phyloP scores from a whole-genome alignment of 2,113 vertebrate species.

The Gadus macrocephalus region DNA sequence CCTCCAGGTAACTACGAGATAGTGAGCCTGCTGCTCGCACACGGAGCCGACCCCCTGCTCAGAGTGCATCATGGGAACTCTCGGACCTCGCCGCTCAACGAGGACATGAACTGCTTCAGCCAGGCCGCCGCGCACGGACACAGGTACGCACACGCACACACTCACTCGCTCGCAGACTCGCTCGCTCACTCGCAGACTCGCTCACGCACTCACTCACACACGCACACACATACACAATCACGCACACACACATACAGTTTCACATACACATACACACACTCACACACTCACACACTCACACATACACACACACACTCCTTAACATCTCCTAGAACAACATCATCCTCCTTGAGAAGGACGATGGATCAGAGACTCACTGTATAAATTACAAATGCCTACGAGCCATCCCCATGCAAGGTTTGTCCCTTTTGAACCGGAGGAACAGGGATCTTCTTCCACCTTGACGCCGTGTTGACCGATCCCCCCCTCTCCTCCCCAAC shows the following conservation, averaged over 20 bases:
- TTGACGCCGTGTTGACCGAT: too few relatives aligned
- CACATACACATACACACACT: too few relatives aligned
- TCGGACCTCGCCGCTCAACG: slow-evolving; percentile 80
- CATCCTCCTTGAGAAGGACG: too few relatives aligned
- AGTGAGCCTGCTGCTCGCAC: slow-evolving; percentile 81
- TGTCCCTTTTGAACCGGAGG: too few relatives aligned
- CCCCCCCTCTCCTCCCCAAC: neutral
- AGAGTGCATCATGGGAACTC: slow-evolving; percentile 80
- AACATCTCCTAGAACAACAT: neutral
- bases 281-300: too few relatives aligned
- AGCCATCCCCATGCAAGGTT: neutral
- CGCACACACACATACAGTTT: too few relatives aligned
- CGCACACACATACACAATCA: too few relatives aligned
- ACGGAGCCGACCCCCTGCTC: slow-evolving; percentile 86
- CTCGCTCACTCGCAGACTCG: too few relatives aligned
- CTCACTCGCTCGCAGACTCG: too few relatives aligned
- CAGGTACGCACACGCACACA: slow-evolving; percentile 69
- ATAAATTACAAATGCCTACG: neutral
- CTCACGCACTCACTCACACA: too few relatives aligned
- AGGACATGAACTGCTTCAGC: slow-evolving; percentile 94
- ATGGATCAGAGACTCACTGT: neutral
- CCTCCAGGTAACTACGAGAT: slow-evolving; percentile 86
- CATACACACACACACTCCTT: too few relatives aligned
- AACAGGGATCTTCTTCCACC: neutral
- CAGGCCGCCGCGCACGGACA: slow-evolving; percentile 92